Conservation (phyloP, 2,888 invertebrate genomes). For the Arge pagana region DNA sequence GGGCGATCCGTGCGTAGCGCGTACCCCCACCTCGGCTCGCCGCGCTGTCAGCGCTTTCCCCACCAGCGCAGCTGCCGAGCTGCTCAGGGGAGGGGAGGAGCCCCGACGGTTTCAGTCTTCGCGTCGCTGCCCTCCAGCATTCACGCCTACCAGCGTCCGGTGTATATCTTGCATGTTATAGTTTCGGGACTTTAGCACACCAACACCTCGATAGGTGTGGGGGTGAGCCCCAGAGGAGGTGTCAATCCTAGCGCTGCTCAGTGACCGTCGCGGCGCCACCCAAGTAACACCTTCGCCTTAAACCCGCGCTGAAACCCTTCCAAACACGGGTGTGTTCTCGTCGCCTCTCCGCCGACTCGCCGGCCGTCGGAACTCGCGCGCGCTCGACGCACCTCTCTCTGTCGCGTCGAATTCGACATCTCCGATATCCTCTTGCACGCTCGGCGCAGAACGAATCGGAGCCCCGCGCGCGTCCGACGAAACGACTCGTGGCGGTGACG, state of each 20-base stretch:
- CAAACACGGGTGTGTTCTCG: constrained; percentile 13
- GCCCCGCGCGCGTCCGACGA: no score
- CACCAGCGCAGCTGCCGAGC: constrained; percentile 15
- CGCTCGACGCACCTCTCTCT: neutral
- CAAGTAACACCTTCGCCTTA: constrained; percentile 58
- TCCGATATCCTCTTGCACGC: neutral
- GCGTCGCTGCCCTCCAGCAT: constrained; percentile 57
- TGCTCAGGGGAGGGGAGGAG: constrained; percentile 49
- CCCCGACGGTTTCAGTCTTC: constrained; percentile 52
- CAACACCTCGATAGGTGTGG: constrained; percentile 56
- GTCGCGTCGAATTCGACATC: no score
- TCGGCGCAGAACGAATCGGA: neutral
- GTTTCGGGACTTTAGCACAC: constrained; percentile 51
- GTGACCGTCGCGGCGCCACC: constrained; percentile 60
- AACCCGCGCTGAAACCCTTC: constrained; percentile 32
- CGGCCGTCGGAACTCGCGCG: constrained; percentile 18
- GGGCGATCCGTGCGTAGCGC: constrained; percentile 57
- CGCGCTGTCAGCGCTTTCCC: neutral
- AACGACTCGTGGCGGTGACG: no score
- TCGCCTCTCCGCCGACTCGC: constrained; percentile 2
- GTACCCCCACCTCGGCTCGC: constrained; percentile 4
- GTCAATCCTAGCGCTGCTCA: constrained; percentile 60
- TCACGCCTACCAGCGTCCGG: constrained; percentile 56
- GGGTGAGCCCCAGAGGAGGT: constrained; percentile 58
- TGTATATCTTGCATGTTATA: constrained; percentile 42